Evolutionary conservation across 2,113 vertebrate species (phyloP).

Genomic region (Naja naja): DNA sequence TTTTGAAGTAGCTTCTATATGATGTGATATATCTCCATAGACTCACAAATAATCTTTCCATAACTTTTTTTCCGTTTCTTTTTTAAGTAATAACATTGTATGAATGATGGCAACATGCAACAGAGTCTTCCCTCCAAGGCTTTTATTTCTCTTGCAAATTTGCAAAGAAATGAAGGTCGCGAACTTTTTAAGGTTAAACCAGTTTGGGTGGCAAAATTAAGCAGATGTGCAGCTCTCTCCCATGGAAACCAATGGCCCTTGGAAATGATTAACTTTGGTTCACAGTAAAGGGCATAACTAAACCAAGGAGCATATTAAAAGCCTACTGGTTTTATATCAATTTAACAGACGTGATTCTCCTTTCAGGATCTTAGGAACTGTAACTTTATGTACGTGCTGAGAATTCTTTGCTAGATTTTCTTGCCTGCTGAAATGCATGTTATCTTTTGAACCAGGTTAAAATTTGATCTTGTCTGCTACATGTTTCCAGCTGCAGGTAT

Average conservation of each 20-base stretch:
- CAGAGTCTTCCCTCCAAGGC: slow-evolving; percentile 36
- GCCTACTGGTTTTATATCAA: not conserved
- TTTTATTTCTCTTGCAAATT: slow-evolving; percentile 38
- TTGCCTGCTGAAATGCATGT: not conserved
- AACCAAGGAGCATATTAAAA: not conserved
- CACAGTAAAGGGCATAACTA: not conserved
- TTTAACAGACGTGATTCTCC: not conserved
- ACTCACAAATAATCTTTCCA: slow-evolving; percentile 69
- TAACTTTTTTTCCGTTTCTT: slow-evolving; percentile 63
- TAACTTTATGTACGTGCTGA: not conserved
- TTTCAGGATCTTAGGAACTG: not conserved
- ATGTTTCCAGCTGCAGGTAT: not conserved
- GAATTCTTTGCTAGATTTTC: not conserved
- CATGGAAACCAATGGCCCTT: not conserved
- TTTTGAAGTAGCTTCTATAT: slow-evolving; percentile 61
- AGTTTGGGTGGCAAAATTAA: not conserved
- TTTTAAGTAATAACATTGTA: slow-evolving; percentile 45
- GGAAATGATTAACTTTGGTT: not conserved
- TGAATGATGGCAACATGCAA: slow-evolving; percentile 53
- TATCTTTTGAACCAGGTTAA: not conserved
- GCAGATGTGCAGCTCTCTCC: not conserved
- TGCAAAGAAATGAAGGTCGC: not conserved
- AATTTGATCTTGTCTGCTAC: not conserved
- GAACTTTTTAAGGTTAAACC: slow-evolving; percentile 31
- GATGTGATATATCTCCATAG: slow-evolving; percentile 62